Base-by-base conservation (phyloP, 2,113 vertebrate genomes). In the Coptodon bakossiorum region DNA sequence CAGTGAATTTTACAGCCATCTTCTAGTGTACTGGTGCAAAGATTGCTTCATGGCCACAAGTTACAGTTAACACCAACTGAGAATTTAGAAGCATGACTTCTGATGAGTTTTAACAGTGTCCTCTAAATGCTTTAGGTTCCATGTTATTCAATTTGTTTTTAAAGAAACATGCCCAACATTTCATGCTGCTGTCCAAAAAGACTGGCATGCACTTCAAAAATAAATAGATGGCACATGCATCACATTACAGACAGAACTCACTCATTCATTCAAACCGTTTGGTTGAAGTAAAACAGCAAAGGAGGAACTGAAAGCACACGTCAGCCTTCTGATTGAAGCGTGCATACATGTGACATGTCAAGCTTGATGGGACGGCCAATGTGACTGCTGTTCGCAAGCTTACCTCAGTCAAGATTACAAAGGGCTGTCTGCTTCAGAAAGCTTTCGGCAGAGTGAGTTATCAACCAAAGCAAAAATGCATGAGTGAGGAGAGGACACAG, bases 401-500 rank as follows among this genome's bases (percentile, higher is more conserved):
- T 95, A 96, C 95, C 95, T 96, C 91, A 71, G 59, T 89, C 88
- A 85, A 78, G 73, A 63, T 71, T 86, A 81, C 45, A 86, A 90
- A 91, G 83, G 90, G 92, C 61, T 78, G 91, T 92, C 89, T 92
- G 93, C 94, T 86, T 93, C 92, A 90, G 92, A 95, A 68, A 88
- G 86, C 85, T 73, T 90, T 89, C n/a, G 81, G 84, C 88, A 90
- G 59, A 93, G 80, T 66, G 81, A 87, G 80, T 96, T 85, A 91
- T 89, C 93, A 93, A 94, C 90, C 92, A 94, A 95, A 95, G 88
- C 89, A 86, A 92, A 68, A 88, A 91, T 86, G 92, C 81, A 90
- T 90, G 91, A 93, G 90, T 86, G 90, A 80, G 63, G 61, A 88
- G 83, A 89, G 82, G 91, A 86, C 82, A 88, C 43, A 38, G 83